Conservation (phyloP, 2,888 invertebrate species). For the Scaptomyza reducta region DNA sequence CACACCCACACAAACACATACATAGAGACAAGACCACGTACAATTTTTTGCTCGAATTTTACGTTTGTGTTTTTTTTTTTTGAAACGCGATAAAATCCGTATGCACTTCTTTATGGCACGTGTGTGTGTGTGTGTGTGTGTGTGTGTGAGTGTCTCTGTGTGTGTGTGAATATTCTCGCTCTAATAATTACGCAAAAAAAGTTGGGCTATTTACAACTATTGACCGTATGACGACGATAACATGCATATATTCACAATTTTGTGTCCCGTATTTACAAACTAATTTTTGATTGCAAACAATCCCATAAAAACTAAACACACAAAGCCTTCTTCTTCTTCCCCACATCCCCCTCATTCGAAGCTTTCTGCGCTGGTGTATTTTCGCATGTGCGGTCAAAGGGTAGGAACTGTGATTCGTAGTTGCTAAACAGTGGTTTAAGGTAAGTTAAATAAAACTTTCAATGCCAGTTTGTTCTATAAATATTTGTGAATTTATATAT, state of each 20-base stretch:
- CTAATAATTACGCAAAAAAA: slow-evolving; percentile 69
- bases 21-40: slow-evolving; percentile 35
- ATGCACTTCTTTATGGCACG: slow-evolving; percentile 14
- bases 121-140: slow-evolving; percentile 10
- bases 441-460: not conserved
- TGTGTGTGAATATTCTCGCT: slow-evolving; percentile 45
- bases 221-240: slow-evolving; percentile 46
- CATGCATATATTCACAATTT: slow-evolving; percentile 38
- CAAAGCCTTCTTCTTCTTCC: not conserved
- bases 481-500: too few species aligned
- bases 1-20: not conserved
- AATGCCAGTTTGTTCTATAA: too few species aligned
- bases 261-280: slow-evolving; percentile 44
- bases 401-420: slow-evolving; percentile 14
- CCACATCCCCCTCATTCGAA: not conserved
- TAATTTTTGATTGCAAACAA: slow-evolving; percentile 51
- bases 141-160: not conserved
- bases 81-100: slow-evolving; percentile 48
- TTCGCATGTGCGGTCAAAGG: slow-evolving; percentile 23
- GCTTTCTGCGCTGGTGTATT: slow-evolving; percentile 5
- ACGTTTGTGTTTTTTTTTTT: slow-evolving; percentile 32
- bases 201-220: slow-evolving; percentile 50
- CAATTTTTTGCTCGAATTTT: slow-evolving; percentile 29
- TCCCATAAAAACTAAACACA: slow-evolving; percentile 12
- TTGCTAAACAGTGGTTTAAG: slow-evolving; percentile 23